Base-by-base conservation (phyloP, 2,113 vertebrate genomes). In the Lophochroa leadbeateri region DNA sequence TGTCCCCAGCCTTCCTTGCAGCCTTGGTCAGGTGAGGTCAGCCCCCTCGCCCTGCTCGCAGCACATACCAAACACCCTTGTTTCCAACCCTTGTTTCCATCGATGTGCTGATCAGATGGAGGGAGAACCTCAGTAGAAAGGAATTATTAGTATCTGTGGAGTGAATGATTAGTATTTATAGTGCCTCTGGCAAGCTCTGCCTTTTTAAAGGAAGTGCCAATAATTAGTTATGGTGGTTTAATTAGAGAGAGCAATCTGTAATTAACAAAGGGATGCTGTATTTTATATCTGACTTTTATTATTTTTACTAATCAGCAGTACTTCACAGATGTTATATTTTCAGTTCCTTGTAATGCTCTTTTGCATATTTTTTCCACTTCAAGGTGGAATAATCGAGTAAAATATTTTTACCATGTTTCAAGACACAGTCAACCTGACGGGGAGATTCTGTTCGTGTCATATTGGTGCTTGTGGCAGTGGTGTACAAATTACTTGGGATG, bases 221-320 rank as follows among this genome's bases (percentile, higher is more conserved):
- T 84, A 77, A 91, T 92, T 91, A 67, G 28, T 84, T 90, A 68
- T 3, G 47, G 81, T 85, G 28, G 69, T 96, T 96, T 95, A 96
- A 96, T 96, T 91, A 94, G 50, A 72, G 67, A 61, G 6, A 92
- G 64, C 11, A 72, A 67, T 77, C 82, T 75, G 37, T 88, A 91
- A 83, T 90, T 90, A 94, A 89, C 47, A 92, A 94, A 96, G 57
- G 65, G 41, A 50, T 86, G 60, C 17, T 63, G 27, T 69, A 75
- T 55, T 91, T 82, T 91, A n/a, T 43, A 46, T 53, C 55, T 89
- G 60, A 68, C 37, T 89, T 81, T 49, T 91, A 68, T 71, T 92
- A 58, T 75, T 91, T 87, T 75, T 83, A 61, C 79, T 94, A 81
- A 78, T 88, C 35, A 79, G n/a, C 39, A 58, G 35, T 70, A 63